phyloP scores from a whole-genome alignment of 2,113 vertebrate genomes.

The Platysteira castanea region DNA sequence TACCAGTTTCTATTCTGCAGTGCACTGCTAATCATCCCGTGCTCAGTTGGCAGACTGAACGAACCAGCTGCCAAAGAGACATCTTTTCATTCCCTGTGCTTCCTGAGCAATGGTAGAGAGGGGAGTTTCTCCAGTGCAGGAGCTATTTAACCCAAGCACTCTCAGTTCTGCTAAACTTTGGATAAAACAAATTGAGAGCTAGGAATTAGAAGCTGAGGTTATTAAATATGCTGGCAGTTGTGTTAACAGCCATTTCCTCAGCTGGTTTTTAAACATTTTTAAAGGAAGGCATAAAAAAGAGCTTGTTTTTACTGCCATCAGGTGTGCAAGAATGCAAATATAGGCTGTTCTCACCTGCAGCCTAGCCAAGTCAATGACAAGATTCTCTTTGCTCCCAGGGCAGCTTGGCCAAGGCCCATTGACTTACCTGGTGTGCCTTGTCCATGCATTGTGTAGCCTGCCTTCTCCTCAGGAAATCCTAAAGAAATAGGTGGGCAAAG shows the following conservation, averaged over 20 bases:
- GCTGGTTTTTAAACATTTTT: background rate
- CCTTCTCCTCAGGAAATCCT: background rate
- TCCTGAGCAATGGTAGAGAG: background rate
- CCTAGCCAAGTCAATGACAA: background rate
- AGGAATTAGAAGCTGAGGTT: background rate
- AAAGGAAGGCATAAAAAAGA: background rate
- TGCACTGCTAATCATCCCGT: background rate
- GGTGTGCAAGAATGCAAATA: constrained; percentile 6
- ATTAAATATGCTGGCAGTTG: background rate
- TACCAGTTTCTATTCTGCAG: background rate
- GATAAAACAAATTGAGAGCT: constrained; percentile 4
- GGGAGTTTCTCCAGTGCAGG: background rate
- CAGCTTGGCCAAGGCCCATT: background rate
- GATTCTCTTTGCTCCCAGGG: background rate
- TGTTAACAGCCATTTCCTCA: constrained; percentile 18
- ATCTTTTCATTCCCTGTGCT: background rate
- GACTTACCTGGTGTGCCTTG: background rate
- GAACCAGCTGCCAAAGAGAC: constrained; percentile 9
- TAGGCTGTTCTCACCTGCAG: constrained; percentile 16
- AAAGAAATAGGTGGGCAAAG: background rate
- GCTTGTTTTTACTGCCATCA: constrained; percentile 41
- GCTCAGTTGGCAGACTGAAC: background rate
- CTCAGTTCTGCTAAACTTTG: constrained; percentile 14
- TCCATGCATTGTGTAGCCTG: background rate
- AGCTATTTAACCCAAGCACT: constrained; percentile 19